These are phyloP conservation scores for Thripadectes ignobilis DNA, from an alignment of 2,797 vertebrate genomes.

Conservation along the genomic window DNA sequence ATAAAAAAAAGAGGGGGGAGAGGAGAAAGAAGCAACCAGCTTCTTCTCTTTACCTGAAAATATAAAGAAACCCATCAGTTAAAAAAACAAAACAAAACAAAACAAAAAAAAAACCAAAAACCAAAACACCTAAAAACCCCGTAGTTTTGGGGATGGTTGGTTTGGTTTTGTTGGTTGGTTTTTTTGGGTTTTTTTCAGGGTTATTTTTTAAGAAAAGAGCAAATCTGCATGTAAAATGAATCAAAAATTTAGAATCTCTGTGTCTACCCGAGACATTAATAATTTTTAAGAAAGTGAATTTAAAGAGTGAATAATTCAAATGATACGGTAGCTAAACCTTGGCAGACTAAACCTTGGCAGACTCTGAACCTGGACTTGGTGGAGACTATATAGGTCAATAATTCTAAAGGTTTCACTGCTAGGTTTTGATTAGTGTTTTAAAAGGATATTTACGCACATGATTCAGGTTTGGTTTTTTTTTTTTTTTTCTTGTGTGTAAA, in stretches of 20 bases:
- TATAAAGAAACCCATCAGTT: accelerated
- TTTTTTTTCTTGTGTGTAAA: neutral
- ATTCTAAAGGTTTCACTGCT: neutral
- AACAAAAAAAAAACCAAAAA: too few relatives aligned
- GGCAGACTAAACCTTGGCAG: neutral
- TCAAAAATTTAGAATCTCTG: neutral
- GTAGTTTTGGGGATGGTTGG: too few relatives aligned
- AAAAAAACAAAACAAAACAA: neutral
- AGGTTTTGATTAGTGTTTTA: neutral
- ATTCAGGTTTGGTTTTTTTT: neutral
- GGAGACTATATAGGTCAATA: neutral
- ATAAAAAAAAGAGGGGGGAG: accelerated
- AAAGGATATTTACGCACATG: neutral
- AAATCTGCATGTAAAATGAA: neutral
- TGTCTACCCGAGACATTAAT: neutral
- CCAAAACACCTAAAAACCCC: too few relatives aligned
- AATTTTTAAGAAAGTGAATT: neutral
- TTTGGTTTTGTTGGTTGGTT: too few relatives aligned
- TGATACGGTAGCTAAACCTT: neutral
- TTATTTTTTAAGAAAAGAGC: too few relatives aligned
- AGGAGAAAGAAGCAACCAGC: accelerated
- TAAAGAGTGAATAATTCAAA: neutral
- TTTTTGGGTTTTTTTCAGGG: too few relatives aligned
- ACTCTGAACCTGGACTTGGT: neutral
- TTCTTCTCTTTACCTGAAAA: neutral